Base-by-base conservation (phyloP, 2,113 vertebrate species). In the Ceyx melanurus region DNA sequence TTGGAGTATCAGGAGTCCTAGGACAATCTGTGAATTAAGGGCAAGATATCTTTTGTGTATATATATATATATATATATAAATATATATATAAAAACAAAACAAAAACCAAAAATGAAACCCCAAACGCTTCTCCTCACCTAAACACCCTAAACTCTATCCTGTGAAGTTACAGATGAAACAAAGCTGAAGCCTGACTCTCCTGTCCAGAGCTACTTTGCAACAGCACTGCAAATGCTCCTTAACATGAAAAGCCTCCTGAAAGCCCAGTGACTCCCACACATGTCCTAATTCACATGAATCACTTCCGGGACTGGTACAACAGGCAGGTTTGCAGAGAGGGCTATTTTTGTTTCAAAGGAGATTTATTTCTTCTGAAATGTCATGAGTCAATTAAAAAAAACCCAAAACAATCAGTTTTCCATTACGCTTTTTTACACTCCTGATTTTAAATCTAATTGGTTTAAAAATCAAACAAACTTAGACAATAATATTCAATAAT, bases 1-100 rank as follows among this genome's bases (percentile, higher is more conserved):
- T 99, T 21, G 99, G 99, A 90, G 99, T 99, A 97, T 99, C 99
- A 78, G 99, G 98, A 84, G 99, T 99, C 95, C 98, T 96, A 70
- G 99, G 99, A 94, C 98, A 99, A 96, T 99, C 99, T 99, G 97
- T 33, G 89, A 95, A 95, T 75, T 87, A 93, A 92, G 97, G 9
- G 80, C 15, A 89, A 77, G 25, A 35, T 35, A 35, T 7, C 35
- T 35, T 35, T 35, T 3, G 57, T 35, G 72, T 82, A 86, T 88
- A 37, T 46, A 23, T 20, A 75, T 42, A 68, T 48, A n/a, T n/a
- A n/a, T n/a, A n/a, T n/a, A n/a, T n/a, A n/a, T n/a, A n/a, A n/a
- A n/a, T n/a, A n/a, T n/a, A n/a, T n/a, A n/a, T n/a, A n/a, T n/a
- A n/a, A n/a, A n/a, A n/a, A n/a, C 45, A 54, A 37, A 5, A 31